Evolutionary conservation across 37 sponge, comb jelly and placozoan species (phyloP), one percentile per base, ranked within the genome.

Genomic region (Spongilla lacustris): DNA sequence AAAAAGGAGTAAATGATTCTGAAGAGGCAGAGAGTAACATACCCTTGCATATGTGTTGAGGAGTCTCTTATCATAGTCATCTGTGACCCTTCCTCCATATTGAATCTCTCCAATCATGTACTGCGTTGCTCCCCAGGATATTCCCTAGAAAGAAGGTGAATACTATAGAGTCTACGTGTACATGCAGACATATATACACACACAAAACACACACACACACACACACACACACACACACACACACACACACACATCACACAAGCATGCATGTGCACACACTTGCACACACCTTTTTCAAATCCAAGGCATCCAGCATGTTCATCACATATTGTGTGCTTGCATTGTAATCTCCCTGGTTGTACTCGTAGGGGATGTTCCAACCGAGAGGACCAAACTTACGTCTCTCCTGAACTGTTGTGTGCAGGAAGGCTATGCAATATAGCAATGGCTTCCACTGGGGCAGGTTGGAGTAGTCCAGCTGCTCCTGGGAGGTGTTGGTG

Each of bases 321-420:
- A 96, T 96, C 58, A 98, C 89, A 67, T 92, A 96, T 81, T 96
- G 96, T 28, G 87, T 90, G 77, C 86, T 94, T 48, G 98, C 94
- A 46, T 85, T 95, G 75, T 92, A 84, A 83, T 98, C 98, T 66
- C 96, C 94, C 83, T 98, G 98, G 86, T 98, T 96, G 91, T 95
- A 96, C 87, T 98, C 99, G 79, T 96, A 96, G 36, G 97, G 99
- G 77, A 96, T 98, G 81, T 98, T 98, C 97, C 99, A 96, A 22
- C 99, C 96, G 21, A 98, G 96, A 4, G 97, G 96, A 11, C 97
- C 97, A 87, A 94, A 98, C 92, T 96, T 96, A 32, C 96, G 84
- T 49, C 96, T 84, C 90, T 98, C 99, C 91, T 99, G 99, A 19
- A 99, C 99, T n/a, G 98, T 99, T 12, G 99, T 95, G 93, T 99